Base-by-base conservation (phyloP, 1,140 invertebrate species). In the Heliconius eleuchia region DNA sequence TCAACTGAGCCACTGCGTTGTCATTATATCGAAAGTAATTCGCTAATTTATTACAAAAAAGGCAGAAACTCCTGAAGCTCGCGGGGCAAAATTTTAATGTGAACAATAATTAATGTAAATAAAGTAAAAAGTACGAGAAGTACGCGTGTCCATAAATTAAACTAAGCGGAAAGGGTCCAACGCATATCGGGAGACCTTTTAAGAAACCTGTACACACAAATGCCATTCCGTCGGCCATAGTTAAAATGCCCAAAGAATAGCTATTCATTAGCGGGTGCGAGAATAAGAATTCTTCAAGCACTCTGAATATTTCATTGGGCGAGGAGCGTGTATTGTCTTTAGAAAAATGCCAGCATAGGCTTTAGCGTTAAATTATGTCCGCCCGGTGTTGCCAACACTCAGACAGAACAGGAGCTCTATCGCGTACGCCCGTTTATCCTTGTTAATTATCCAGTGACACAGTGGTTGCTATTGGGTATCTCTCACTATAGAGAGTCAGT, bases 221-320 rank as follows among this genome's bases (percentile, higher is more conserved):
- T 93, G 91, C 93, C 93, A 93, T 93, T 91, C 93, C 91, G 82
- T 85, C 82, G 84, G 83, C 91, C 93, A 94, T 94, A 94, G 93
- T 93, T 94, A 93, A 94, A 93, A 94, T 94, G 89, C 91, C 90
- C 88, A 85, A 89, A 92, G 93, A 93, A 94, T 94, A 93, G 91
- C 91, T 94, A 93, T 94, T 94, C 93, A 94, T 94, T 94, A 94
- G 92, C 85, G 88, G 92, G 92, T 89, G 92, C 92, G 93, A 93
- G 92, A 93, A 93, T 93, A 88, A 93, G 91, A 92, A 94, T 94
- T 93, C 92, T 91, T 91, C 74, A 89, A 86, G 89, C 86, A 89
- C 87, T 91, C 90, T 89, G 90, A 92, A 93, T 94, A 94, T 91
- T 89, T 89, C 89, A 90, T 87, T 88, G 86, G 88, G 80, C 85